Conservation (phyloP, 2,113 vertebrate genomes). For the Pitta sordida region DNA sequence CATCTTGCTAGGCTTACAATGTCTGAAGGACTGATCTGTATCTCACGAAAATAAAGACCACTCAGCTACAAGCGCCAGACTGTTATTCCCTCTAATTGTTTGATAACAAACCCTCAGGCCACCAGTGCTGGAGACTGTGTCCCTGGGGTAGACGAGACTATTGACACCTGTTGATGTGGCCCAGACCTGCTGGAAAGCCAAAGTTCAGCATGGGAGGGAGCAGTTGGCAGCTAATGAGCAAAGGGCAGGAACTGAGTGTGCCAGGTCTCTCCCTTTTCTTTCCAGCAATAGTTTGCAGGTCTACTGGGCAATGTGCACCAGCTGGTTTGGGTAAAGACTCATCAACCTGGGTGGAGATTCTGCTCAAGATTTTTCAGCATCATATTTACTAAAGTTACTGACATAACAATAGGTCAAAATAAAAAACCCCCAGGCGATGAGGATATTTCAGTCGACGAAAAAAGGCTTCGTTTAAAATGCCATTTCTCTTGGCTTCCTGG, state of each 20-base stretch:
- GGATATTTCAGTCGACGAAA: not conserved
- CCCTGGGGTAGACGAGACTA: not conserved
- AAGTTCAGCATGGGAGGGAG: not conserved
- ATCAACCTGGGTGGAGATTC: not conserved
- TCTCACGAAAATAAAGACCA: not conserved
- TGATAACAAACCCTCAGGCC: not conserved
- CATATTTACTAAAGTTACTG: fast-evolving
- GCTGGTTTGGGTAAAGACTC: not conserved
- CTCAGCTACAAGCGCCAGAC: not conserved
- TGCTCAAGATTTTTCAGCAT: not conserved
- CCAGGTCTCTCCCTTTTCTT: not conserved
- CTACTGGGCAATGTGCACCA: not conserved
- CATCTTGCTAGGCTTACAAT: not conserved
- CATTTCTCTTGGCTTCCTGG: not conserved
- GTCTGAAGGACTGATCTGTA: not conserved
- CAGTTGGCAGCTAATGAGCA: not conserved
- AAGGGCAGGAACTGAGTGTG: not conserved
- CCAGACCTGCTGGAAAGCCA: not conserved
- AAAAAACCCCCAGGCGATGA: not conserved
- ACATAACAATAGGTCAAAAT: not conserved
- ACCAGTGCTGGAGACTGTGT: not conserved
- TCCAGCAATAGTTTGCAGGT: not conserved
- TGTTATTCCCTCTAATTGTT: not conserved
- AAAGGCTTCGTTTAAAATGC: not conserved
- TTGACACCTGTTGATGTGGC: not conserved